Evolutionary conservation across 2,113 vertebrate species (phyloP), one percentile per base, ranked within the genome.

Genomic region (Mus spicilegus): DNA sequence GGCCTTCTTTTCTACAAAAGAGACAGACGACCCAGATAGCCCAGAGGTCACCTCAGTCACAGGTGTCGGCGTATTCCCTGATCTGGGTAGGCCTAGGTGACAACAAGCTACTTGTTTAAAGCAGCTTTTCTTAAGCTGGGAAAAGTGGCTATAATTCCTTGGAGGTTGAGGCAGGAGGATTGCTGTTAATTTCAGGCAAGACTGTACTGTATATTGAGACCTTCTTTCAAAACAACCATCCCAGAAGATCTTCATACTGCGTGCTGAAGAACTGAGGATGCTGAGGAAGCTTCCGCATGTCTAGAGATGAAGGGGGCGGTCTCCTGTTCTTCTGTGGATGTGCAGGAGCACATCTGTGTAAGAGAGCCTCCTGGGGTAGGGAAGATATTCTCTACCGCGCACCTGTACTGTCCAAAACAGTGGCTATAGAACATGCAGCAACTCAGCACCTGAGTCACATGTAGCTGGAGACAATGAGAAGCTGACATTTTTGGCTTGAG

Each of bases 21-120:
- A 81, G 16, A 36, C 0, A 22, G 20, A 39, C 2, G 26, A 46
- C 8, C 36, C 26, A 17, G 5, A 36, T 0, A 26, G 36, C 12
- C 13, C 39, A 20, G 26, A 49, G 42, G 33, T 4, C 67, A 84
- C 61, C 70, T 84, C 56, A 22, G 17, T 16, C 26, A 33, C 26
- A 26, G 11, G 0, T 7, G 19, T 22, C 75, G 6, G 36, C 65
- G 54, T 69, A 14, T 10, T 16, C 11, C 11, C 30, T 0, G 36
- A 33, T 22, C 22, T 19, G 42, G 42, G 5, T 36, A 33, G 7
- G 9, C n/a, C 7, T 36, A 19, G 30, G n/a, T 73, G 14, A 89
- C 9, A 30, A 67, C 4, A 6, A 89, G 19, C 4, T 5, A 17
- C 7, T 24, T 24, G 54, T 82, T 86, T 81, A 92, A 91, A 63